Evolutionary conservation across 1,140 invertebrate species (phyloP).

Genomic region (Eriosoma lanigerum): DNA sequence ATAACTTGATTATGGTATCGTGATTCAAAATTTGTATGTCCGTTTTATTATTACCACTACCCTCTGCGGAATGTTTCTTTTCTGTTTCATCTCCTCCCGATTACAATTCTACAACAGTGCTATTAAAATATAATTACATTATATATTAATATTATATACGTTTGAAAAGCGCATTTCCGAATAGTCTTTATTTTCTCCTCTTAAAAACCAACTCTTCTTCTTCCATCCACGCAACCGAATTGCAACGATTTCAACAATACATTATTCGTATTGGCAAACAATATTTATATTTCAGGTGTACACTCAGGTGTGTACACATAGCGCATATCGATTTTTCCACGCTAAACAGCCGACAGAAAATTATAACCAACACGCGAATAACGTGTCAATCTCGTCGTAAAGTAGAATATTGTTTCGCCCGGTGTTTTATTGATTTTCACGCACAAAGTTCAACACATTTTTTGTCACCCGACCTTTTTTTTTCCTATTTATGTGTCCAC

Average conservation of each 20-base stretch:
- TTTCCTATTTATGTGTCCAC: too few species aligned
- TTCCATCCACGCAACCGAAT: too few species aligned
- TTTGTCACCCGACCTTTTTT: not conserved
- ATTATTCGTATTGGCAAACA: too few species aligned
- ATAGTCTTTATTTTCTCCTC: too few species aligned
- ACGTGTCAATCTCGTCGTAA: constrained; percentile 33
- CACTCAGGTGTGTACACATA: not conserved
- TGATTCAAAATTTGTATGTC: constrained; percentile 11
- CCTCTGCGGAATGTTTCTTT: not conserved
- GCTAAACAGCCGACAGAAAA: constrained; percentile 40
- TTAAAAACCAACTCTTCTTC: too few species aligned
- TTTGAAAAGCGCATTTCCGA: too few species aligned
- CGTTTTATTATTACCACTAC: not conserved
- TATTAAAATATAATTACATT: too few species aligned
- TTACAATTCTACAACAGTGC: too few species aligned
- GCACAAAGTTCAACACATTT: not conserved
- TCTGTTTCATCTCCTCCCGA: not conserved
- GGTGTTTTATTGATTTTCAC: constrained; percentile 18
- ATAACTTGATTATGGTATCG: constrained; percentile 20
- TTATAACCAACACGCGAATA: constrained; percentile 38
- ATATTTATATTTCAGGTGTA: too few species aligned
- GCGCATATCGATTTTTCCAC: constrained; percentile 32
- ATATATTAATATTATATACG: too few species aligned
- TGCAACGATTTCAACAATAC: too few species aligned
- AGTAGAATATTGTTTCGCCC: not conserved